Conservation (phyloP, 2,888 invertebrate genomes). For the Hemistola chrysoprasaria region DNA sequence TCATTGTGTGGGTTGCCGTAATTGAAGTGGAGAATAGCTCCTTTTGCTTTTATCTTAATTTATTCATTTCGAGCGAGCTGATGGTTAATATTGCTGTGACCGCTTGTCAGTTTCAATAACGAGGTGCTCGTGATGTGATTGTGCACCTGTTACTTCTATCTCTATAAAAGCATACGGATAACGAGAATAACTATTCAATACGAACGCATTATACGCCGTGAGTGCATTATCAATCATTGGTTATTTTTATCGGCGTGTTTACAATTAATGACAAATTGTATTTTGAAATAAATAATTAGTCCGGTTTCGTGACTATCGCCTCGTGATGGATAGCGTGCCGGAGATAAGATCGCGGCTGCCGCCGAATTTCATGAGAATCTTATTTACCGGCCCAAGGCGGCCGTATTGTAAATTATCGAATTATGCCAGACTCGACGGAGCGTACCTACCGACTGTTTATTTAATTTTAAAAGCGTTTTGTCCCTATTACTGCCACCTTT, state of each 20-base stretch:
- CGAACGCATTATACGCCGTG: slow-evolving; percentile 23
- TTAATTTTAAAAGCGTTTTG: slow-evolving; percentile 71
- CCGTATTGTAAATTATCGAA: slow-evolving; percentile 71
- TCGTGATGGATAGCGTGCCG: slow-evolving; percentile 71
- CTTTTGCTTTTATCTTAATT: slow-evolving; percentile 77
- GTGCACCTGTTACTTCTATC: slow-evolving; percentile 50
- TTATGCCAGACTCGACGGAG: slow-evolving; percentile 61
- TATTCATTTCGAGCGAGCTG: slow-evolving; percentile 67
- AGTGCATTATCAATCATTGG: slow-evolving; percentile 33
- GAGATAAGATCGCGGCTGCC: slow-evolving; percentile 66
- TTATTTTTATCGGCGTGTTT: slow-evolving; percentile 41
- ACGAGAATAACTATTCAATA: slow-evolving; percentile 26
- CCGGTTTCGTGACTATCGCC: slow-evolving; percentile 63
- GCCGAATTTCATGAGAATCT: slow-evolving; percentile 74
- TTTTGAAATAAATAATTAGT: slow-evolving; percentile 62
- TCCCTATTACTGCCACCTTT: slow-evolving; percentile 59
- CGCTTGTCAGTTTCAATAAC: slow-evolving; percentile 74
- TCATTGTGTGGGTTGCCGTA: slow-evolving; percentile 77
- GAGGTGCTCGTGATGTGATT: slow-evolving; percentile 54
- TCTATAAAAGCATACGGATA: slow-evolving; percentile 11
- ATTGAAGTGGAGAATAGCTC: slow-evolving; percentile 71
- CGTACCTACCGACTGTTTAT: slow-evolving; percentile 70
- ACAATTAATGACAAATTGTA: slow-evolving; percentile 62
- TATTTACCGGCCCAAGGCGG: slow-evolving; percentile 64
- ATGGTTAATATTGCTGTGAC: slow-evolving; percentile 77